Percentiles rank a stretch among this genome's conserved stretches.
phyloP scores from a whole-genome alignment of 2,113 vertebrate species.

The Spermophilus dauricus region DNA sequence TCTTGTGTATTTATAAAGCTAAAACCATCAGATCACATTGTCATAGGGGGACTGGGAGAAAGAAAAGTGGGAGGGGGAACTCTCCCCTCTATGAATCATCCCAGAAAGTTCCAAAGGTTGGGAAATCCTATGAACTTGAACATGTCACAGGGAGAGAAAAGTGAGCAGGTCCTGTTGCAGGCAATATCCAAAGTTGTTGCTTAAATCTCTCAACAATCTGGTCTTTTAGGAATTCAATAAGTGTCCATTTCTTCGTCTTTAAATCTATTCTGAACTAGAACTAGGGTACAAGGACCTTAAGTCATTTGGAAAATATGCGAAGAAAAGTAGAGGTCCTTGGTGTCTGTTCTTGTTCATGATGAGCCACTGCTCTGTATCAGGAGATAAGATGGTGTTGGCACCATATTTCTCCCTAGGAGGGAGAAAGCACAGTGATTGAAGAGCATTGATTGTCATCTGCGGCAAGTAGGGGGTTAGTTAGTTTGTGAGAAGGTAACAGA shows the following conservation, averaged over 20 bases:
- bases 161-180: neutral
- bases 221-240: neutral
- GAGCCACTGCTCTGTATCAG: neutral
- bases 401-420: neutral
- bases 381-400: neutral
- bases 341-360: neutral
- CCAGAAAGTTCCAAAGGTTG: neutral
- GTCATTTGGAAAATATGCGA: slow-evolving; percentile 16
- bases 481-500: neutral
- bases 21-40: neutral
- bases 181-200: neutral
- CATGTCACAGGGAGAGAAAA: neutral
- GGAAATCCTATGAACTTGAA: neutral
- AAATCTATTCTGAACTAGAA: neutral
- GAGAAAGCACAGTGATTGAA: neutral
- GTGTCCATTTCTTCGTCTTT: neutral
- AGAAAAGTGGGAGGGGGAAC: neutral
- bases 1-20: neutral
- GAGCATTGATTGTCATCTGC: neutral
- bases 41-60: neutral
- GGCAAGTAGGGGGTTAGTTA: neutral
- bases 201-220: neutral
- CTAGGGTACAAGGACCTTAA: neutral
- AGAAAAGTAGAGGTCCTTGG: neutral
- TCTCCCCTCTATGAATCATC: neutral